Evolutionary conservation across 2,797 vertebrate species (phyloP).

Genomic region (Emydoidea blandingii): DNA sequence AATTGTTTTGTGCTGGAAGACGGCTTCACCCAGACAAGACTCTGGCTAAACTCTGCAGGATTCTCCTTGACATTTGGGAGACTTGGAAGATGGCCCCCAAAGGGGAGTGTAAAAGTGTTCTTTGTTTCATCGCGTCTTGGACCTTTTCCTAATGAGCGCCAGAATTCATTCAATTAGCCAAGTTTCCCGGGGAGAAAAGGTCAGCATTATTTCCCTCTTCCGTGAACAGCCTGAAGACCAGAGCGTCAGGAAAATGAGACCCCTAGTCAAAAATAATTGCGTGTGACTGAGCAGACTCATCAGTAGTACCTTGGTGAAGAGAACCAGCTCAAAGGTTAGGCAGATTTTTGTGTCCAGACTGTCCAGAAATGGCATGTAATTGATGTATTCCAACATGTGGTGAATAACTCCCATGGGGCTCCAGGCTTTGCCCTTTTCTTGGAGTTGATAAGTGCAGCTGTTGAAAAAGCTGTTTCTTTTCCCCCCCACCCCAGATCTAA

Average conservation of each 20-base stretch:
- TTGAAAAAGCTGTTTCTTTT: neutral
- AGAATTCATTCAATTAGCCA: conserved; percentile 47
- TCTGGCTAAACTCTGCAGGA: neutral
- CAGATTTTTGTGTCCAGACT: neutral
- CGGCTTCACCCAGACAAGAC: neutral
- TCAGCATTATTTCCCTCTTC: conserved; percentile 28
- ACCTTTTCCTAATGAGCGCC: conserved; percentile 60
- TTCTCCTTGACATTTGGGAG: conserved; percentile 60
- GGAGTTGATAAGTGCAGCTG: neutral
- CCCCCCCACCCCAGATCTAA: fast-evolving
- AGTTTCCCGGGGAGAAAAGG: conserved; percentile 58
- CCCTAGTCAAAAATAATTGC: conserved; percentile 8
- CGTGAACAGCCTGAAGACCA: neutral
- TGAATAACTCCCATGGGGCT: neutral
- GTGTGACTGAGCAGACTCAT: neutral
- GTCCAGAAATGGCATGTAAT: neutral
- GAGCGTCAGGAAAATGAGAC: conserved; percentile 14
- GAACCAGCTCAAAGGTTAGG: conserved; percentile 14
- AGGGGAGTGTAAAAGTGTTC: neutral
- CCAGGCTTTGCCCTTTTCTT: neutral
- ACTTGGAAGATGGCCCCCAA: conserved; percentile 41
- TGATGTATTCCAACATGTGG: neutral
- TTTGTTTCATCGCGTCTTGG: conserved; percentile 11
- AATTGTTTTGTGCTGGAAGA: neutral
- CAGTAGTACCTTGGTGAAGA: neutral